Base-by-base conservation (phyloP, 2,888 invertebrate genomes). In the Tetramorium bicarinatum region DNA sequence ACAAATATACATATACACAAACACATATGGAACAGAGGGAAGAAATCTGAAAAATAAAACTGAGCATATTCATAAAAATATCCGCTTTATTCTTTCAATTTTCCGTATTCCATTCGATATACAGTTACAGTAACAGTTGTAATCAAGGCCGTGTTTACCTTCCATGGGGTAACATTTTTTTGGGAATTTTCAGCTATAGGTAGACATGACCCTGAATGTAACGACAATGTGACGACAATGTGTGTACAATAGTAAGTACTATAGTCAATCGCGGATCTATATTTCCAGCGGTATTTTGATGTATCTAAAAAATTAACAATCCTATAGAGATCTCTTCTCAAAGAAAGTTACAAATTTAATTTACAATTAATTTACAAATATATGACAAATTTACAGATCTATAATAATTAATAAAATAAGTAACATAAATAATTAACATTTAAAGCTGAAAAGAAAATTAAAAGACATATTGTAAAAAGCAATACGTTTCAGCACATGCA, bases 51-150 rank as follows among this genome's bases (percentile, higher is more conserved):
- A n/a, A n/a, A n/a, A 56, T 38, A 18, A 59, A 15, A 38, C 38
- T 15, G 75, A 34, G 25, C n/a, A 11, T 49, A 34, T 89, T 90
- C 91, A 88, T 90, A 91, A 91, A 90, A 90, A 91, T 91, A 91
- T 89, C 85, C 77, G 80, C 80, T 90, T 91, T 90, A 91, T 90
- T 90, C 59, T 54, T 84, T 83, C 83, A 90, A 89, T 84, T 83
- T 15, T 59, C 67, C 79, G 83, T 84, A 82, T 86, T 79, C 87
- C 81, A 74, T 82, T 84, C 76, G 84, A 85, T 88, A 87, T 87
- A 88, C 61, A 87, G 59, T 83, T 61, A 87, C 86, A 86, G 66
- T 87, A 88, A 91, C 86, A 88, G 83, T 75, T 69, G 21, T 71
- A 79, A 69, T 7, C 52, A 66, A 52, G 67, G 41, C 25, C 52